Percentiles rank a stretch among this genome's conserved stretches.
Evolutionary conservation across 2,797 vertebrate species (phyloP).

Genomic region (Sebastes taczanowskii): DNA sequence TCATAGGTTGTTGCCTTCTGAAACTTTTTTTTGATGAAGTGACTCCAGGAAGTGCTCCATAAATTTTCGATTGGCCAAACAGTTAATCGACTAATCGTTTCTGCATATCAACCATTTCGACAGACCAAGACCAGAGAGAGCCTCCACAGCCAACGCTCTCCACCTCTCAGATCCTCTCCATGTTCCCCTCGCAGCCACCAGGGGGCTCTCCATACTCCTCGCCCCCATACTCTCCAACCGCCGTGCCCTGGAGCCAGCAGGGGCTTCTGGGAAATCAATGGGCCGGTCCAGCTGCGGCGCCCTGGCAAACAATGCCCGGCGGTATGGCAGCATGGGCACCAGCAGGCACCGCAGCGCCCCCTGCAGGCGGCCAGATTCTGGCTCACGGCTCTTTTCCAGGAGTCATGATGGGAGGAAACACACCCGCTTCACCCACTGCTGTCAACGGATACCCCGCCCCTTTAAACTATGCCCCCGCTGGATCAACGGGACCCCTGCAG

Average conservation of each 20-base stretch:
- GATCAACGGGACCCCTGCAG: background rate
- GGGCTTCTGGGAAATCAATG: slow-evolving; percentile 46
- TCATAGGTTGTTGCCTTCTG: background rate
- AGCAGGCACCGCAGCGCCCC: background rate
- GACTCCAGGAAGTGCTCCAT: background rate
- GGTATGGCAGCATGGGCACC: slow-evolving; percentile 27
- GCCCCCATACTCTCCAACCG: slow-evolving; percentile 36
- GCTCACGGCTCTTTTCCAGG: background rate
- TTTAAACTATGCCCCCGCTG: background rate
- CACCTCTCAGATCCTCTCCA: slow-evolving; percentile 64
- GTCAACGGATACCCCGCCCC: background rate
- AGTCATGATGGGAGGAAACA: background rate
- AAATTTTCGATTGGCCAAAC: background rate
- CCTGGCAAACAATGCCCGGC: slow-evolving; percentile 35
- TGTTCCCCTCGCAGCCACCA: slow-evolving; percentile 54
- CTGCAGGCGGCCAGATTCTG: slow-evolving; percentile 12
- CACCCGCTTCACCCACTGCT: background rate
- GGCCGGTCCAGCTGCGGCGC: background rate
- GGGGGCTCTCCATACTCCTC: slow-evolving; percentile 49
- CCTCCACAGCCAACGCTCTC: slow-evolving; percentile 41
- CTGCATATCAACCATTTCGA: background rate
- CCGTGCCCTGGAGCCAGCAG: slow-evolving; percentile 54
- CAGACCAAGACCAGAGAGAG: slow-evolving; percentile 15
- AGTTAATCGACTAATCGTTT: background rate
- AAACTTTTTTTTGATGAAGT: background rate